phyloP scores from a whole-genome alignment of 2,113 vertebrate genomes.

The Amphiprion ocellaris region DNA sequence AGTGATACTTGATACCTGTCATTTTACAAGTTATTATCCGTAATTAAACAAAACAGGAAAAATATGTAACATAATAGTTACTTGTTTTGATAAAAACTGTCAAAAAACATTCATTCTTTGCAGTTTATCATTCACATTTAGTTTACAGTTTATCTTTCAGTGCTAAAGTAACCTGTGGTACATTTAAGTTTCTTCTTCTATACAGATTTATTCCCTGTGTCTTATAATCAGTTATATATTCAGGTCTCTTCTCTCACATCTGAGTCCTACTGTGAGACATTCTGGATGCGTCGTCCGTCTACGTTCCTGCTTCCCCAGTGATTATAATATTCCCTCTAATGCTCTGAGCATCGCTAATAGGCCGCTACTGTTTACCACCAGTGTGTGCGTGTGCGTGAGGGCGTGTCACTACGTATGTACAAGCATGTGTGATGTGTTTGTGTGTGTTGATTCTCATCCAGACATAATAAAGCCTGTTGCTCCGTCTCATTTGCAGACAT shows the following conservation, averaged over 20 bases:
- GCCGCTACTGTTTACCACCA: conserved; percentile 41
- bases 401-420: not conserved
- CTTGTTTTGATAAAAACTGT: no score
- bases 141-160: not conserved
- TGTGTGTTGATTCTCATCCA: conserved; percentile 32
- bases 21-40: no score
- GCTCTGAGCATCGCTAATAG: conserved; percentile 48
- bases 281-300: conserved; percentile 4
- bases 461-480: conserved; percentile 51
- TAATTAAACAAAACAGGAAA: no score
- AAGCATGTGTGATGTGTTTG: not conserved
- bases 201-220: not conserved
- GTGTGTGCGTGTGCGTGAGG: not conserved
- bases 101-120: no score
- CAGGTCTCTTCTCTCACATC: not conserved
- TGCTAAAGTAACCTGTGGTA: no score
- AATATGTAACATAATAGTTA: no score
- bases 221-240: not conserved
- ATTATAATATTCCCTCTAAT: conserved; percentile 43
- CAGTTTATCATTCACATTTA: no score
- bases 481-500: conserved; percentile 56
- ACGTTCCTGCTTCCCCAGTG: not conserved
- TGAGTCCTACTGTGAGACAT: not conserved
- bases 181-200: no score
- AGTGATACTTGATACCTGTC: no score